Evolutionary conservation across 2,113 vertebrate genomes (phyloP).

Genomic region (Cygnus buccinator): DNA sequence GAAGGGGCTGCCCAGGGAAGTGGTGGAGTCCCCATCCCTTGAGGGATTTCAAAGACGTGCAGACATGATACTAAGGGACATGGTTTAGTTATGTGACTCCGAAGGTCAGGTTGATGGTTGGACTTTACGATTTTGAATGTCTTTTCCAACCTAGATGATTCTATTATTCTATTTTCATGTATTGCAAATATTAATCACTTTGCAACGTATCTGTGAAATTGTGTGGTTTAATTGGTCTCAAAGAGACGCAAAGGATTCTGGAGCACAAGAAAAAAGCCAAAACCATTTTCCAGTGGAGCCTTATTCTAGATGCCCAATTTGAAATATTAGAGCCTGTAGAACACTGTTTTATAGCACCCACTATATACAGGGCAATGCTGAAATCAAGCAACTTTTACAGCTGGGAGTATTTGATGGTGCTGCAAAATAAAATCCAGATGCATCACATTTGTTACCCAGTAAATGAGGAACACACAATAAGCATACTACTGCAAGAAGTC

Average conservation of each 20-base stretch:
- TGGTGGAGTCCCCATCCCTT: no score
- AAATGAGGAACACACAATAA: background rate
- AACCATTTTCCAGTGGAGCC: background rate
- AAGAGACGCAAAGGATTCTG: background rate
- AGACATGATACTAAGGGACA: no score
- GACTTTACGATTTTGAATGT: no score
- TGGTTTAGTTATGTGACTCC: no score
- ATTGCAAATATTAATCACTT: background rate
- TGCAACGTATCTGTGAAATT: background rate
- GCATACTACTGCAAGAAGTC: background rate
- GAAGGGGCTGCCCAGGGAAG: no score
- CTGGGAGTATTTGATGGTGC: background rate
- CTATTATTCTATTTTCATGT: no score
- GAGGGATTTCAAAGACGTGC: no score
- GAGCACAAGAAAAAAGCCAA: background rate
- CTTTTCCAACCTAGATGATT: no score
- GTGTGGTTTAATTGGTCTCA: background rate
- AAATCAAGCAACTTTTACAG: background rate
- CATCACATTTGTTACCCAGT: fast-evolving
- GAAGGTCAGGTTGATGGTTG: no score
- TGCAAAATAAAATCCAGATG: background rate
- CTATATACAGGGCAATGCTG: background rate
- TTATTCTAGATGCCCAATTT: background rate
- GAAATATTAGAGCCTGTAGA: background rate
- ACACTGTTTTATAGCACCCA: background rate